Percentiles rank a stretch among this genome's conserved stretches.
Evolutionary conservation across 2,888 invertebrate genomes (phyloP).

Genomic region (Lasioglossum pauxillum): DNA sequence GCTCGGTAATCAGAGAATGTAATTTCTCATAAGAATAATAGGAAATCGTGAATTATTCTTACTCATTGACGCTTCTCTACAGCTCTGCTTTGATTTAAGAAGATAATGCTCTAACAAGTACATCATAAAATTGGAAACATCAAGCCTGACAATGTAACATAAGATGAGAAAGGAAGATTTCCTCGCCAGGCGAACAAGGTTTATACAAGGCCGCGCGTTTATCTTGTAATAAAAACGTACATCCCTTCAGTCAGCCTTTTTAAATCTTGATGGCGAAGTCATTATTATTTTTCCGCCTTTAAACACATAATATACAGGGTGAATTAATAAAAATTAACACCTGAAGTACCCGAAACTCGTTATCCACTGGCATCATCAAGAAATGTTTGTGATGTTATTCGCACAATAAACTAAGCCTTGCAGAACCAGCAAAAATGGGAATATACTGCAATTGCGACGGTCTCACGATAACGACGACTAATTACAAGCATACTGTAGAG

Average conservation of each 20-base stretch:
- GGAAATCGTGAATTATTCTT: neutral
- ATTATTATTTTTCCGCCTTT: neutral
- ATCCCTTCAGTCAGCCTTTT: neutral
- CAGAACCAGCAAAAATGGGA: neutral
- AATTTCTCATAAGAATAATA: neutral
- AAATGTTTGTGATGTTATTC: too few species aligned
- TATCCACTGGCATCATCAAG: too few species aligned
- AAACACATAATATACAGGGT: neutral
- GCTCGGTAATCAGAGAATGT: neutral
- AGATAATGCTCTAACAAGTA: neutral
- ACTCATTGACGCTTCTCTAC: too few species aligned
- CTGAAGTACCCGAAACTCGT: too few species aligned
- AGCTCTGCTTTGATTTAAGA: neutral
- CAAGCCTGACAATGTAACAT: neutral
- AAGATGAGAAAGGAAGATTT: neutral
- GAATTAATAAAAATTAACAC: neutral
- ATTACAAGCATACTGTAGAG: neutral
- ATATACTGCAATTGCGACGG: neutral
- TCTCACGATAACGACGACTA: neutral
- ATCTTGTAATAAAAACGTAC: neutral
- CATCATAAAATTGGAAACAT: neutral
- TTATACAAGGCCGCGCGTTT: neutral
- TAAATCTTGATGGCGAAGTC: neutral
- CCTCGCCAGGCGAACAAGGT: neutral
- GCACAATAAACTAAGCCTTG: neutral